Base-by-base conservation (phyloP, 2,888 invertebrate genomes). In the Drosophila paucipuncta region DNA sequence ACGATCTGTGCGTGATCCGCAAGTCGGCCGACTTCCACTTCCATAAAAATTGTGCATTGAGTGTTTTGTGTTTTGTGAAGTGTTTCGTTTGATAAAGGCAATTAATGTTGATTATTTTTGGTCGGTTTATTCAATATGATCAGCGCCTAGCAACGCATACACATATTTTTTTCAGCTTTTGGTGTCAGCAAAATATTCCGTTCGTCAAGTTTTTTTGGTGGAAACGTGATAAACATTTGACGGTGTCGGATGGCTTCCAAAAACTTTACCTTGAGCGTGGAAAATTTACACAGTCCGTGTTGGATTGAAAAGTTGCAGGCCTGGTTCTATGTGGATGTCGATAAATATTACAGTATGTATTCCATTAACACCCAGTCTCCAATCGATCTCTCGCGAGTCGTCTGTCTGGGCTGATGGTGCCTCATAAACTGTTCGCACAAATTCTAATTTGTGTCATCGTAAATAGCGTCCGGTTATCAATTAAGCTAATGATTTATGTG, bases 401-500 rank as follows among this genome's bases (percentile, higher is more conserved):
- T 43, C 55, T 52, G 76, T 58, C 53, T 37, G 33, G 39, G 70
- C 58, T 59, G 64, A 67, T 31, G 82, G 52, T 59, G 73, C 59
- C 57, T 39, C 90, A 82, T 86, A 89, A 86, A 85, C 76, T 80
- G 90, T 82, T 90, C 78, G 76, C 85, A 88, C 90, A 90, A 86
- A 83, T 90, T 87, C 90, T 87, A 87, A 87, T 90, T 87, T 87
- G 90, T 89, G 91, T 89, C 91, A 90, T 89, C 85, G 85, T 85
- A 85, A 85, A 85, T 90, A 85, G 87, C 84, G 80, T 77, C 74
- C 73, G 78, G 89, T 87, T 87, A 87, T 87, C 90, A 87, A 87
- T 87, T 87, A 87, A 89, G 89, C 91, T 78, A 86, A 84, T 90
- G 89, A 87, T 87, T 87, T 87, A 87, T 83, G 82, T 63, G 76